These are phyloP conservation scores for Linepithema humile DNA, from an alignment of 1,140 invertebrate species.

Conservation along the genomic window DNA sequence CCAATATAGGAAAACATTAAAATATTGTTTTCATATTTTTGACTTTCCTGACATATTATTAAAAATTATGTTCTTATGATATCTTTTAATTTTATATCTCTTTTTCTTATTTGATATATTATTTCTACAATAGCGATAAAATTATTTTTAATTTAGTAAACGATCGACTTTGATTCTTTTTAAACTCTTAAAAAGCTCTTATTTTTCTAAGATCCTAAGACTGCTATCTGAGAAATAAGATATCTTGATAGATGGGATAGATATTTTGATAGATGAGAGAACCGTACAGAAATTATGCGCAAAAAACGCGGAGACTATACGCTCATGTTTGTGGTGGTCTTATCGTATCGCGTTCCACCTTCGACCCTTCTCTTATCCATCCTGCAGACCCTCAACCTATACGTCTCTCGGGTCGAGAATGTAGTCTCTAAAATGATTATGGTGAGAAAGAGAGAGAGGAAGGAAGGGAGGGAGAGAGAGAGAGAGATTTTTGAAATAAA, in stretches of 20 bases:
- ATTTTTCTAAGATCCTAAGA: neutral
- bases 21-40: neutral
- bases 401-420: slow-evolving; percentile 25
- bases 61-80: neutral
- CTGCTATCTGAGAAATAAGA: slow-evolving; percentile 17
- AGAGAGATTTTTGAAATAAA: neutral
- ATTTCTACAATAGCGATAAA: neutral
- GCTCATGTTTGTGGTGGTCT: neutral
- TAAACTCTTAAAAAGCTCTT: slow-evolving; percentile 17
- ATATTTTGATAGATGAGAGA: slow-evolving; percentile 28
- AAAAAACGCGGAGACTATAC: slow-evolving; percentile 8
- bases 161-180: neutral
- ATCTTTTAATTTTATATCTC: neutral
- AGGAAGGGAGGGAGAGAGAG: too few relatives aligned
- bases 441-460: too few relatives aligned
- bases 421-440: too few relatives aligned
- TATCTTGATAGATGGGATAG: slow-evolving; percentile 32
- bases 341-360: slow-evolving; percentile 42
- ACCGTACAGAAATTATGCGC: slow-evolving; percentile 29
- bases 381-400: slow-evolving; percentile 6
- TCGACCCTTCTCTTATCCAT: slow-evolving; percentile 43
- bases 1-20: neutral
- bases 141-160: neutral
- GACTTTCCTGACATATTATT: neutral
- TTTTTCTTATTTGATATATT: neutral